Conservation (phyloP, 2,888 invertebrate genomes). For the Rhogogaster chlorosoma region DNA sequence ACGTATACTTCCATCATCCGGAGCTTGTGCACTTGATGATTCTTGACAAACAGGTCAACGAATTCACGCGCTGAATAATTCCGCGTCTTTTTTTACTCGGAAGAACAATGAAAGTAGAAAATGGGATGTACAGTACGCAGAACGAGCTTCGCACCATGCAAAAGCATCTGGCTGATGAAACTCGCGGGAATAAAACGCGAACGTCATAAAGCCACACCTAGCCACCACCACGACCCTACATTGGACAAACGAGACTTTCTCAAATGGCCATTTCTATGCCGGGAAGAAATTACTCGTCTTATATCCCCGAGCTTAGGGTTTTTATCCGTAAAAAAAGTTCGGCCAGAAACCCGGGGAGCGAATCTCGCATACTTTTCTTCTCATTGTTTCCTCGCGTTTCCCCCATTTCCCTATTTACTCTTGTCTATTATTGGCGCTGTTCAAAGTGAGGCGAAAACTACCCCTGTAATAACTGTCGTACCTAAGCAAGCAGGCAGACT, state of each 20-base stretch:
- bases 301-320: background rate
- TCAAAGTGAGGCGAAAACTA: background rate
- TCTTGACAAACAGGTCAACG: background rate
- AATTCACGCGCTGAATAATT: background rate
- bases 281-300: background rate
- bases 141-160: background rate
- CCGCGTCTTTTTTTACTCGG: background rate
- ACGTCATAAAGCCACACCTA: slow-evolving; percentile 35
- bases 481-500: background rate
- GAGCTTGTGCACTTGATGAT: background rate
- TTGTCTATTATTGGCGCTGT: background rate
- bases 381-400: background rate
- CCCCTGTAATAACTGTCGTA: background rate
- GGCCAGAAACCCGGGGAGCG: background rate
- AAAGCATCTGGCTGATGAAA: slow-evolving; percentile 31
- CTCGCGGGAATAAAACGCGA: slow-evolving; percentile 26
- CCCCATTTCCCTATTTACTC: background rate
- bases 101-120: background rate
- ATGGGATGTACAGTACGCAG: background rate
- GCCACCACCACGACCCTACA: background rate
- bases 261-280: background rate
- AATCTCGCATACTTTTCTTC: background rate
- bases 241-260: slow-evolving; percentile 16
- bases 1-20: background rate
- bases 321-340: background rate